Evolutionary conservation across 2,888 invertebrate genomes (phyloP).

Genomic region (Drosophila mayaguana): DNA sequence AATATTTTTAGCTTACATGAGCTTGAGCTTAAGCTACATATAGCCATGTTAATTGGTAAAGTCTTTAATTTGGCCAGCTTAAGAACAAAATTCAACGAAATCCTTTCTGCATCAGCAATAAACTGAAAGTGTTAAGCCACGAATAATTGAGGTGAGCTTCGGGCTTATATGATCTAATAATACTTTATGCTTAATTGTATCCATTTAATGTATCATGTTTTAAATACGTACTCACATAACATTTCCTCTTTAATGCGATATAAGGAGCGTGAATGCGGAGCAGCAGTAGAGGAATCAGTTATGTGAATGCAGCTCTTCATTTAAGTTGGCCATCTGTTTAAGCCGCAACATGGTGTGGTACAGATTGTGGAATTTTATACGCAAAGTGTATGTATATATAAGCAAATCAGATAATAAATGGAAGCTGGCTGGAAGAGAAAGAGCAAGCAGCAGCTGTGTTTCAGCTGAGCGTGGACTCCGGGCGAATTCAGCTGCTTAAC

Average conservation of each 20-base stretch:
- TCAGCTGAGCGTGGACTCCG: not conserved
- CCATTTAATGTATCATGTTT: not conserved
- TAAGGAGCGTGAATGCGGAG: not conserved
- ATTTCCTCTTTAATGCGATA: not conserved
- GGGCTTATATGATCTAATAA: not conserved
- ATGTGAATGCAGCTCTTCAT: not conserved
- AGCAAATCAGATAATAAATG: conserved; percentile 11
- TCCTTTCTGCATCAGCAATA: not conserved
- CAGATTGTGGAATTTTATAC: not conserved
- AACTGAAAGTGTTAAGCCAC: not conserved
- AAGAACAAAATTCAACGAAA: not conserved
- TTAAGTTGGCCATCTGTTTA: conserved; percentile 2
- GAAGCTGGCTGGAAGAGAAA: not conserved
- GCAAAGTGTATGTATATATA: not conserved
- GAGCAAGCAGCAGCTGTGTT: not conserved
- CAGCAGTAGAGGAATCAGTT: not conserved
- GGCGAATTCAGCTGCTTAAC: not conserved
- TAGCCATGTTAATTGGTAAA: not conserved
- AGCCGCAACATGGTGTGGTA: not conserved
- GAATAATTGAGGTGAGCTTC: not conserved
- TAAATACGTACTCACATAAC: not conserved
- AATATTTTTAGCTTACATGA: no score
- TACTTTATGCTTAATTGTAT: not conserved
- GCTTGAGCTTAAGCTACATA: no score
- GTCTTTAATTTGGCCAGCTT: not conserved